Percentiles rank a stretch among this genome's conserved stretches.
phyloP scores from a whole-genome alignment of 2,797 vertebrate genomes.

The Phyllotis vaccarum region DNA sequence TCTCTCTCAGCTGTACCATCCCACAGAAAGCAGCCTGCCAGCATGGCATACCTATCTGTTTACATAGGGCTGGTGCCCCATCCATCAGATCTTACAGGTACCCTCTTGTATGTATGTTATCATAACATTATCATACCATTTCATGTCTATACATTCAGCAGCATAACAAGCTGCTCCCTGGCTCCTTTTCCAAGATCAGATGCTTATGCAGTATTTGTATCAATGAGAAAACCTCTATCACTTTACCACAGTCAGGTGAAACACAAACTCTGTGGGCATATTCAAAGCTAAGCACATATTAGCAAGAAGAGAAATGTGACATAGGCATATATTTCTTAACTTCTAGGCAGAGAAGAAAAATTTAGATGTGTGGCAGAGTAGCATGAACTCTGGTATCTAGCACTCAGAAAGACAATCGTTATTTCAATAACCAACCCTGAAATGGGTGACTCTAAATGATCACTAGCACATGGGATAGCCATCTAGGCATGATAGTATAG shows the following conservation, averaged over 20 bases:
- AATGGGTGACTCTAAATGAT: slow-evolving; percentile 96
- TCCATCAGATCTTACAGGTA: too few relatives aligned
- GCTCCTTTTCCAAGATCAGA: slow-evolving; percentile 92
- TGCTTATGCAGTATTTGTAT: slow-evolving; percentile 92
- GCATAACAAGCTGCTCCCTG: slow-evolving; percentile 90
- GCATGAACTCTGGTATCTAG: slow-evolving; percentile 93
- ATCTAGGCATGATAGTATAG: slow-evolving; percentile 94
- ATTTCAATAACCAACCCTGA: slow-evolving; percentile 93
- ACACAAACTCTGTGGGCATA: slow-evolving; percentile 93
- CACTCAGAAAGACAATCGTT: slow-evolving; percentile 93
- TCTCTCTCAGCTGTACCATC: too few relatives aligned
- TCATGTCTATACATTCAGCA: background rate
- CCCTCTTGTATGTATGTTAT: too few relatives aligned
- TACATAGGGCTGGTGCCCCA: too few relatives aligned
- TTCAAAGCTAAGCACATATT: slow-evolving; percentile 96
- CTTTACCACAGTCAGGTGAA: slow-evolving; percentile 92
- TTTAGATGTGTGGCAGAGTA: slow-evolving; percentile 91
- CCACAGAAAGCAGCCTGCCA: too few relatives aligned
- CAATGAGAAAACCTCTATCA: slow-evolving; percentile 94
- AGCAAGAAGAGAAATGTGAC: slow-evolving; percentile 94
- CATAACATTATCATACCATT: too few relatives aligned
- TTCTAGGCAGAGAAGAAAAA: slow-evolving; percentile 94
- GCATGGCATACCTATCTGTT: too few relatives aligned
- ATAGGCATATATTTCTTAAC: slow-evolving; percentile 94
- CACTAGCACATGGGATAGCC: slow-evolving; percentile 95